A percentile compares a stretch with the other conserved stretches of the same genome.
These are phyloP conservation scores for Bubo scandiacus DNA, from an alignment of 2,113 vertebrate genomes.

Conservation along the genomic window DNA sequence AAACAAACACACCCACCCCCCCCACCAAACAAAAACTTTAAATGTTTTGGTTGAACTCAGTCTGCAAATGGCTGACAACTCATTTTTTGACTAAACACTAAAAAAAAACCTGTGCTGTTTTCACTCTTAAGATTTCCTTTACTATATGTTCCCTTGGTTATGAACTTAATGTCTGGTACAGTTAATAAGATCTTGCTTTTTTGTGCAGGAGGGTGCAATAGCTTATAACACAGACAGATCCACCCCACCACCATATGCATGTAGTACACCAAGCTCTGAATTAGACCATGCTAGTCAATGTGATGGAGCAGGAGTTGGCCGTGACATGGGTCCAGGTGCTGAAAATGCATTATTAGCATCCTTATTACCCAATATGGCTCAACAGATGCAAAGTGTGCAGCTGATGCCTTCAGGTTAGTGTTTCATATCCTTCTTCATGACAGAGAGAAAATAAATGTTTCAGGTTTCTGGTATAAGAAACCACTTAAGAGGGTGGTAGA, in stretches of 20 bases:
- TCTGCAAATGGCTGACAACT: background rate
- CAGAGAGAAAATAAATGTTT: background rate
- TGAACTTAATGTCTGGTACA: background rate
- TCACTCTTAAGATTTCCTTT: background rate
- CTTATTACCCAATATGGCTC: constrained; percentile 73
- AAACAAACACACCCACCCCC: no score
- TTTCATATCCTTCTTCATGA: background rate
- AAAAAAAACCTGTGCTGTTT: background rate
- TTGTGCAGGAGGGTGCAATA: constrained; percentile 81
- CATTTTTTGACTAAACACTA: background rate
- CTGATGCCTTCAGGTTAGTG: constrained; percentile 90
- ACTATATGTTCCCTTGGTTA: background rate
- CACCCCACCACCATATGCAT: constrained; percentile 79
- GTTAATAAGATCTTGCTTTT: background rate
- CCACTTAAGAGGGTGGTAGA: background rate
- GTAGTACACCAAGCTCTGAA: constrained; percentile 86
- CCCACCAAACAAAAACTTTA: background rate
- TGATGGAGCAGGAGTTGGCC: constrained; percentile 69
- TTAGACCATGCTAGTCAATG: constrained; percentile 74
- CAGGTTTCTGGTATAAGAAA: background rate
- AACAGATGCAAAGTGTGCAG: constrained; percentile 74
- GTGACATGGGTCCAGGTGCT: constrained; percentile 62
- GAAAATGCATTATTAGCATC: constrained; percentile 83
- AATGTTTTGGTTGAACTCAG: background rate
- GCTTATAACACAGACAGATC: constrained; percentile 73